Base-by-base conservation (phyloP, 2,113 vertebrate species). In the Aptenodytes forsteri region DNA sequence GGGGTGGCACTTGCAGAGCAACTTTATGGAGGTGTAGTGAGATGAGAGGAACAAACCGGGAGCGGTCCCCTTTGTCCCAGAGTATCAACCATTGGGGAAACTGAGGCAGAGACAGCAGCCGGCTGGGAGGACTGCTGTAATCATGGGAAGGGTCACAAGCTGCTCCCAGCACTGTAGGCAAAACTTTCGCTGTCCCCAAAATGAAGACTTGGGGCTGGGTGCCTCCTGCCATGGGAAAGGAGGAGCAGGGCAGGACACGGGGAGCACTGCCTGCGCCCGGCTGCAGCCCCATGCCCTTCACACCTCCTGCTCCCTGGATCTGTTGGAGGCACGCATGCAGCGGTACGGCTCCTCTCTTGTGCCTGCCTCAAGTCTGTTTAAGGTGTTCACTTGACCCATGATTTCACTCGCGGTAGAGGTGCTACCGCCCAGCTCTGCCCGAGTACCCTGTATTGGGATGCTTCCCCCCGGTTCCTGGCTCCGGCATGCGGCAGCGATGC, bases 321-420 rank as follows among this genome's bases (percentile, higher is more conserved):
- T 3, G 1, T 0, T 30, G 61, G 61, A 61, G 34, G 23, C 27
- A 46, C 5, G 3, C 2, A 10, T 2, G 4, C 7, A 1, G 75
- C 1, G 0, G 36, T 50, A 34, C 2, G 8, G 65, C 14, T 83
- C 50, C 71, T 30, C 76, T 62, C 66, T 42, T 2, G 1, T 54
- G 29, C 22, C 52, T 58, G 25, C 27, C 64, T 77, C 10, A 1
- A 3, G 42, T 49, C 56, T 66, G 36, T 5, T 66, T 52, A 32
- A 44, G 62, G 44, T 30, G 49, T 36, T 72, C 9, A 1, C 21
- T 5, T 40, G 25, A 12, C 34, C 49, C 55, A 0, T 13, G 30
- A 29, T 49, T 66, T 82, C 70, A 36, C 42, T 34, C 2, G 0
- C 15, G 5, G 0, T 4, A 8, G 50, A 54, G 73, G 26, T 90